Evolutionary conservation across 37 sponge, comb jelly and placozoan genomes (phyloP), one percentile per base, ranked within the genome.

Genomic region (Hormiphora californensis): DNA sequence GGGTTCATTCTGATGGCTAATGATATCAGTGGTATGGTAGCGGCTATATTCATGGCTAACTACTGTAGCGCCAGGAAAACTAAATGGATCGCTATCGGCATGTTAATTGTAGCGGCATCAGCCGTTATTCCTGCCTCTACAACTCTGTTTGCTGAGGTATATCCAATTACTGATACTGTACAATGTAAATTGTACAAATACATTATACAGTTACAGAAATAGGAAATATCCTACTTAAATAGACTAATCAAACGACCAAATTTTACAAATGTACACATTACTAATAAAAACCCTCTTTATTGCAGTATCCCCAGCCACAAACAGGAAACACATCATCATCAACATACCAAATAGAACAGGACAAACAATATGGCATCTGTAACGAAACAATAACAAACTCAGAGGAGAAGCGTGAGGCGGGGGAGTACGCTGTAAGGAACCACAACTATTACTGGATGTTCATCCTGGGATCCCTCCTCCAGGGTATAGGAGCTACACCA

Each of bases 401-500:
- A 0, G 7, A 57, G 5, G 61, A 30, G 7, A 15, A 28, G 3
- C 30, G 43, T 73, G 44, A 73, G 1, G 5, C 44, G 9, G 81
- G 43, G 1, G 44, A 40, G 12, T 73, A 43, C 81, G 81, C 46
- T 22, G 81, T 73, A 1, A 39, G 81, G 81, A 73, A 73, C 46
- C 81, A 73, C 81, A 73, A 73, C n/a, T 73, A 73, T 28, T 73
- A 40, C 38, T 73, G 81, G 81, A 22, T 73, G 41, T 73, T 73
- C 25, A 46, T 73, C 0, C 23, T 73, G 23, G 81, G 81, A 0
- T 73, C 81, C 7, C 81, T 73, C 9, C 46, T 73, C 9, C 81
- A 73, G 38, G 81, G 81, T 11, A 11, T 73, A 0, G 81, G 81
- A 11, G 81, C 36, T 19, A 36, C 81, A 4, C 81, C 81, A 0